Evolutionary conservation across 1,140 invertebrate species (phyloP).

Genomic region (Saxidomus purpurata): DNA sequence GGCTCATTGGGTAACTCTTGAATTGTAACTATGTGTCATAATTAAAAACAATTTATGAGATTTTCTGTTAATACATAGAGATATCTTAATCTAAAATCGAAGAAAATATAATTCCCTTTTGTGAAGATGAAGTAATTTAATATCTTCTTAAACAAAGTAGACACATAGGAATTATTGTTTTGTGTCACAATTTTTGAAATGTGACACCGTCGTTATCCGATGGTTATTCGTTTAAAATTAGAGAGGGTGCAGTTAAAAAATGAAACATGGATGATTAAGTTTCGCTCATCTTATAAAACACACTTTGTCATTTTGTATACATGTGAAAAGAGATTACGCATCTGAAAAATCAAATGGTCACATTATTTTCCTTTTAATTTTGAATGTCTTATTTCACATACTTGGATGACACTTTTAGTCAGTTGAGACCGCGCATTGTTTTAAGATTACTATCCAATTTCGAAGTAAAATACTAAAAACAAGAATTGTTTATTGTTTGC

Average conservation of each 20-base stretch:
- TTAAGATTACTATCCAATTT: no score
- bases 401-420: neutral
- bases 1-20: constrained; percentile 59
- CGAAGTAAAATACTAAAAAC: no score
- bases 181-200: constrained; percentile 63
- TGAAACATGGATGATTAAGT: constrained; percentile 56
- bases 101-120: constrained; percentile 63
- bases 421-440: neutral
- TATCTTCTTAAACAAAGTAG: constrained; percentile 55
- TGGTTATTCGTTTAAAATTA: constrained; percentile 55
- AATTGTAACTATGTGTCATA: constrained; percentile 66
- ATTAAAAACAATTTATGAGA: constrained; percentile 69
- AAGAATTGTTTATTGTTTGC: no score
- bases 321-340: constrained; percentile 42
- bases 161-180: constrained; percentile 69
- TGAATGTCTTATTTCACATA: neutral
- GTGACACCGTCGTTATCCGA: constrained; percentile 28
- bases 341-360: neutral
- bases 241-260: constrained; percentile 41
- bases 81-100: constrained; percentile 60
- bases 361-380: neutral
- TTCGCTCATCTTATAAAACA: constrained; percentile 47
- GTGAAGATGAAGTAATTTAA: constrained; percentile 53
- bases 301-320: constrained; percentile 40
- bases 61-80: constrained; percentile 53